Percentiles rank a stretch among this genome's conserved stretches.
Conservation (phyloP, 2,113 vertebrate species). For the Dipodomys stephensi region DNA sequence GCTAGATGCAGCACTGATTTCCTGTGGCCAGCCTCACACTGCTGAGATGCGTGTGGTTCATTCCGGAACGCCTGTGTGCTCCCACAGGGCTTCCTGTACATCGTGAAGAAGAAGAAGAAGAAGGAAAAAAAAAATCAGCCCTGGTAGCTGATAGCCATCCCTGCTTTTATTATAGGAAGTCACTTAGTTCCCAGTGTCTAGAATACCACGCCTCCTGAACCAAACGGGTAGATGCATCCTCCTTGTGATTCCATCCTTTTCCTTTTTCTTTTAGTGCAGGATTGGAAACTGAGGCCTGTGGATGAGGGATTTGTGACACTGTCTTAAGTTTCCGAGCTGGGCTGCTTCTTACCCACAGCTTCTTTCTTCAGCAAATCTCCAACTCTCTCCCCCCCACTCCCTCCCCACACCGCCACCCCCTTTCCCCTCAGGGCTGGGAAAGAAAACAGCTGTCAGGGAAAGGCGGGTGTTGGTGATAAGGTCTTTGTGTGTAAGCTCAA, state of each 20-base stretch:
- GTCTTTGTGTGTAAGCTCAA: constrained; percentile 81
- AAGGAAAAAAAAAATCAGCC: constrained; percentile 56
- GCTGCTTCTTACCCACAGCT: neutral
- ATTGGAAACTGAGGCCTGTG: neutral
- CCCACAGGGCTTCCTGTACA: neutral
- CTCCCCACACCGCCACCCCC: neutral
- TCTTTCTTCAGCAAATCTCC: neutral
- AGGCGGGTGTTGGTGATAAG: constrained; percentile 83
- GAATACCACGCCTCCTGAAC: constrained; percentile 76
- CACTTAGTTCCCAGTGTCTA: constrained; percentile 73
- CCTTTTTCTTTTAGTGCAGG: no score
- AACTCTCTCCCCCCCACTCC: no score
- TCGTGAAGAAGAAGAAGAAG: constrained; percentile 5
- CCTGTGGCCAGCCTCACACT: constrained; percentile 75
- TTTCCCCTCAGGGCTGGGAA: constrained; percentile 70
- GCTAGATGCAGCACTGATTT: constrained; percentile 82
- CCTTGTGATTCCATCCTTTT: constrained; percentile 61
- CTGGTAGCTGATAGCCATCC: constrained; percentile 77
- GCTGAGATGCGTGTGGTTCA: constrained; percentile 20
- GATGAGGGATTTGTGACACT: neutral
- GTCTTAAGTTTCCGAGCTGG: neutral
- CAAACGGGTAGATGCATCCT: constrained; percentile 82
- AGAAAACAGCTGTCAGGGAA: constrained; percentile 84
- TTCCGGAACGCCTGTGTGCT: neutral
- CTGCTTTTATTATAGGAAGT: constrained; percentile 81